phyloP scores from a whole-genome alignment of 1,140 invertebrate genomes.

The Cotesia typhae region DNA sequence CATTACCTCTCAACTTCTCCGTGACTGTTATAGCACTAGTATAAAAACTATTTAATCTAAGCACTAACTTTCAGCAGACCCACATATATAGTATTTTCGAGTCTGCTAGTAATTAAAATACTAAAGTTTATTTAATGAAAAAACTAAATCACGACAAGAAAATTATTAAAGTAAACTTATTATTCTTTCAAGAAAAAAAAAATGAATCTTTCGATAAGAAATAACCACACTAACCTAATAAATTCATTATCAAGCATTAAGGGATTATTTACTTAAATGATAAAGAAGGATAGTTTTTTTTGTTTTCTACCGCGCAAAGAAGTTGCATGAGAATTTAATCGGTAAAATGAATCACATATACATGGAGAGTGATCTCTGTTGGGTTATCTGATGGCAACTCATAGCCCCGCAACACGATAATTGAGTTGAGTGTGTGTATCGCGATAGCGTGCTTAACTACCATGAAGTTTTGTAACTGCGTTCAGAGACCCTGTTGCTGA shows the following conservation, averaged over 20 bases:
- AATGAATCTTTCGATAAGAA: no score
- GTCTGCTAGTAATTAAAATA: no score
- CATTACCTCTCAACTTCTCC: background rate
- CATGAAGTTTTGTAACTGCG: slow-evolving; percentile 14
- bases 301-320: background rate
- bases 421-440: slow-evolving; percentile 46
- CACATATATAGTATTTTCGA: no score
- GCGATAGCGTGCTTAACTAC: slow-evolving; percentile 35
- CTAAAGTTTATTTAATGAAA: no score
- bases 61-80: background rate
- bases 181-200: no score
- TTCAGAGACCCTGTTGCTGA: slow-evolving; percentile 20
- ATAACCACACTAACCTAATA: no score
- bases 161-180: no score
- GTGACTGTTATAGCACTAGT: background rate
- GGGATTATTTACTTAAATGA: background rate
- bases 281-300: background rate
- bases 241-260: no score
- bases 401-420: slow-evolving; percentile 48
- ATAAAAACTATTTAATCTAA: slow-evolving; percentile 24
- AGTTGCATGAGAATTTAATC: slow-evolving; percentile 40
- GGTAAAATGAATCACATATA: slow-evolving; percentile 46
- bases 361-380: slow-evolving; percentile 39
- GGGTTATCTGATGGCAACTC: slow-evolving; percentile 44
- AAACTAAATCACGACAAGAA: no score